Base-by-base conservation (phyloP, 2,888 invertebrate species). In the Tinea pellionella region DNA sequence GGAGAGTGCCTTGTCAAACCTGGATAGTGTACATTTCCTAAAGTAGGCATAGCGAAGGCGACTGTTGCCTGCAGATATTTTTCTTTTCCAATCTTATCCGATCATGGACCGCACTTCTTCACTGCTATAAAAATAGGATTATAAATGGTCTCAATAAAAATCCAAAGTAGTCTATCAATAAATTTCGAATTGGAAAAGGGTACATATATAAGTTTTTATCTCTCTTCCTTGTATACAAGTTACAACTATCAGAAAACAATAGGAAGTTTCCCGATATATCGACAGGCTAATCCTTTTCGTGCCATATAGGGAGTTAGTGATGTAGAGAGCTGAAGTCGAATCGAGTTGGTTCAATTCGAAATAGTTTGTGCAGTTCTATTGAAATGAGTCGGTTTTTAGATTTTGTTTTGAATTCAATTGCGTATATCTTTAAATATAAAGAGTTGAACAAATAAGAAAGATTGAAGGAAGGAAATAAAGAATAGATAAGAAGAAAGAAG, bases 231-330 rank as follows among this genome's bases (percentile, higher is more conserved):
- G 30, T 32, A 16, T 32, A 57, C 57, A 32, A 57, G 57, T 57
- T 57, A 57, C 57, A 57, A 30, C 32, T 32, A 57, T 32, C 32
- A n/a, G 37, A 42, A 59, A 11, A 59, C 59, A 59, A 59, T 59
- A 59, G 59, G 29, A 16, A 59, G 30, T 59, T 59, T 59, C 59
- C 16, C 12, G 15, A 19, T 42, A 59, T 41, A 59, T 41, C 59
- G 59, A 43, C 57, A 57, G 32, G 30, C 32, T 57, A 57, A 59
- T 59, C 59, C 59, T 59, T 42, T 59, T 42, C 30, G 19, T 57
- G 29, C 59, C 59, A 42, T 59, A 43, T 42, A 15, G 19, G 16
- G 59, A 59, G 41, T n/a, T 47, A 47, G 30, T 13, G 30, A 13
- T 55, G 30, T 29, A 3, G 8, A 9, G n/a, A 15, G 9, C 9